A percentile compares a stretch with the other conserved stretches of the same genome.
Conservation (phyloP, 2,888 invertebrate genomes). For the Drosophila trichaetosa region DNA sequence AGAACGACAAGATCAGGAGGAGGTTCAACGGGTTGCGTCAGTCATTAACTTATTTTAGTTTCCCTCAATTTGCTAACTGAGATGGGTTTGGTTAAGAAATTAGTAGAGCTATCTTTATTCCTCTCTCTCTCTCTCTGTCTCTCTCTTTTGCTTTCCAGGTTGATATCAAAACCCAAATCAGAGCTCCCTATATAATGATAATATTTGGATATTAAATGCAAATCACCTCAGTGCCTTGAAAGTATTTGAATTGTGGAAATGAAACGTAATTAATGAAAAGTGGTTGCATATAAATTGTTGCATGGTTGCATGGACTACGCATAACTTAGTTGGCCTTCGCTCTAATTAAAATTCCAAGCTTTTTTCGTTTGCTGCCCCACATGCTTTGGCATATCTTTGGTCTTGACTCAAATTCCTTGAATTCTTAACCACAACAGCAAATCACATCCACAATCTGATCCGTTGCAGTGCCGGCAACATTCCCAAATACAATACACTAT, state of each 20-base stretch:
- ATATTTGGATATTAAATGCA: background rate
- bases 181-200: background rate
- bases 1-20: background rate
- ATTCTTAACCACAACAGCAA: constrained; percentile 28
- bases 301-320: background rate
- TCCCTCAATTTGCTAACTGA: background rate
- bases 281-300: background rate
- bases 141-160: background rate
- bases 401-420: constrained; percentile 30
- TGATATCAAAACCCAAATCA: too few relatives aligned
- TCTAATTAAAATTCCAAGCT: constrained; percentile 47
- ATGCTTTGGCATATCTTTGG: constrained; percentile 14
- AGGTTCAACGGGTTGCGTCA: background rate
- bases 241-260: background rate
- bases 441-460: constrained; percentile 48
- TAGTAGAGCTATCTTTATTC: background rate
- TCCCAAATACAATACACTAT: constrained; percentile 35
- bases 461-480: constrained; percentile 24
- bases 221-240: background rate
- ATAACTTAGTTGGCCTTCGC: constrained; percentile 1
- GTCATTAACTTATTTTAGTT: background rate
- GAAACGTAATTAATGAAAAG: background rate
- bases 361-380: background rate
- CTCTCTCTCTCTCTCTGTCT: background rate
- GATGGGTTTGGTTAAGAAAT: background rate